Conservation (phyloP, 2,113 vertebrate genomes). For the Microtus ochrogaster region DNA sequence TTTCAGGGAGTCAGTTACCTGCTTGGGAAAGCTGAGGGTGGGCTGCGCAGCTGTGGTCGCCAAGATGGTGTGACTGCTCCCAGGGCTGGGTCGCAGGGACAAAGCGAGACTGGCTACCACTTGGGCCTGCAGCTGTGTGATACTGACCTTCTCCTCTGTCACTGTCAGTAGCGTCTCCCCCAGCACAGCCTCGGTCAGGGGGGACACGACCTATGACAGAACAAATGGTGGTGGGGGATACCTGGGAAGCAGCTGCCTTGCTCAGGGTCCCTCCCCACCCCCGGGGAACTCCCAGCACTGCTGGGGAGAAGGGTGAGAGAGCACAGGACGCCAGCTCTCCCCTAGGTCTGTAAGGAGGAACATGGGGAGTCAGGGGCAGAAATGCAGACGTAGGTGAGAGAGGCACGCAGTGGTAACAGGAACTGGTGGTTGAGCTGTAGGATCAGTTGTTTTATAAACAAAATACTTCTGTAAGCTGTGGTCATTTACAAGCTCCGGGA, state of each 20-base stretch:
- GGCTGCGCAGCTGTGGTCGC: conserved; percentile 94
- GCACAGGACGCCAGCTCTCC: neutral
- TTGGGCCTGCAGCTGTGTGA: conserved; percentile 94
- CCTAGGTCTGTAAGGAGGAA: neutral
- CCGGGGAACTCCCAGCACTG: neutral
- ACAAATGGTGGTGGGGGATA: rapidly evolving
- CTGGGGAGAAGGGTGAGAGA: neutral
- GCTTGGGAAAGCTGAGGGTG: conserved; percentile 93
- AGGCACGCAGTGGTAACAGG: neutral
- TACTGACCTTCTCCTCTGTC: conserved; percentile 97
- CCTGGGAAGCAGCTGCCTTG: neutral
- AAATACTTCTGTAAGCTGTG: neutral
- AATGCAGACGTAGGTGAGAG: neutral
- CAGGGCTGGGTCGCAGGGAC: conserved; percentile 94
- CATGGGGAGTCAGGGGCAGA: neutral
- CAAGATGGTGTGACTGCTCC: conserved; percentile 97
- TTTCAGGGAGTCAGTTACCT: conserved; percentile 86
- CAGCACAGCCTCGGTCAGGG: conserved; percentile 93
- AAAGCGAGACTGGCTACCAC: conserved; percentile 94
- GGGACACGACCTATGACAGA: conserved; percentile 94
- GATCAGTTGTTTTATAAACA: neutral
- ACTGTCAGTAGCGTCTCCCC: conserved; percentile 93
- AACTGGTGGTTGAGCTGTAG: neutral
- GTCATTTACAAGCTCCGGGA: neutral
- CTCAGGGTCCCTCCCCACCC: neutral